Conservation (phyloP, 1,140 invertebrate genomes). For the Lethocerus indicus region DNA sequence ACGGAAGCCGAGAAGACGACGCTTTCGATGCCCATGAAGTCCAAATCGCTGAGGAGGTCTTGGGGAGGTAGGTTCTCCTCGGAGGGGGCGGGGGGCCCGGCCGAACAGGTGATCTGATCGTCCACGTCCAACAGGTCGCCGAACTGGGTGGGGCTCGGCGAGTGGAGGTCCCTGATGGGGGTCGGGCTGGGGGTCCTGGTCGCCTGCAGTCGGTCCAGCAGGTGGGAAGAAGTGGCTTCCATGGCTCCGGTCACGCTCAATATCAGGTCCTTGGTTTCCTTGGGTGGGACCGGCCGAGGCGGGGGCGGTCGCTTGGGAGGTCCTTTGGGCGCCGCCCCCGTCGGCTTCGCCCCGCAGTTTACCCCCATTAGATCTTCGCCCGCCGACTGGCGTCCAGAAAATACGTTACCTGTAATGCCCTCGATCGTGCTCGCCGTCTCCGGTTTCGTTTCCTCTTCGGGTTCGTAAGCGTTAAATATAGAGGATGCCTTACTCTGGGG, state of each 20-base stretch:
- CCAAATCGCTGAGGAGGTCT: too few relatives aligned
- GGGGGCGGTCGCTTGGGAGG: constrained; percentile 29
- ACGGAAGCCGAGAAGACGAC: too few relatives aligned
- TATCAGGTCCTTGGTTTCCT: constrained; percentile 68
- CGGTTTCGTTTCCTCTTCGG: not conserved
- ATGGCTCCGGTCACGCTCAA: constrained; percentile 71
- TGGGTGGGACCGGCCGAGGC: constrained; percentile 38
- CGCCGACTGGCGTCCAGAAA: not conserved
- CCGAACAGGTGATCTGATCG: constrained; percentile 18
- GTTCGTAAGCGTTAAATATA: not conserved
- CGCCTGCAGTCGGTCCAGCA: constrained; percentile 61
- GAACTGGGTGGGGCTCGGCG: constrained; percentile 65
- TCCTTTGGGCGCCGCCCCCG: constrained; percentile 22
- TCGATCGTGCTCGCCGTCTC: too few relatives aligned
- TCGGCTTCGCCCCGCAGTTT: not conserved
- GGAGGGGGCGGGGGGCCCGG: too few relatives aligned
- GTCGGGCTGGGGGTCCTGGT: constrained; percentile 68
- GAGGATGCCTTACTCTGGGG: not conserved
- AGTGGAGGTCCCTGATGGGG: constrained; percentile 56
- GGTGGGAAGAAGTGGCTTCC: constrained; percentile 69
- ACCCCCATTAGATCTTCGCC: not conserved
- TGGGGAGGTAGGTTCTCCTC: too few relatives aligned
- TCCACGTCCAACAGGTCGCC: constrained; percentile 45
- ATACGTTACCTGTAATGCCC: not conserved
- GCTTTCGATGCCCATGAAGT: too few relatives aligned